A percentile compares a stretch with the other conserved stretches of the same genome.
Evolutionary conservation across 2,113 vertebrate genomes (phyloP).

Genomic region (Ia io): DNA sequence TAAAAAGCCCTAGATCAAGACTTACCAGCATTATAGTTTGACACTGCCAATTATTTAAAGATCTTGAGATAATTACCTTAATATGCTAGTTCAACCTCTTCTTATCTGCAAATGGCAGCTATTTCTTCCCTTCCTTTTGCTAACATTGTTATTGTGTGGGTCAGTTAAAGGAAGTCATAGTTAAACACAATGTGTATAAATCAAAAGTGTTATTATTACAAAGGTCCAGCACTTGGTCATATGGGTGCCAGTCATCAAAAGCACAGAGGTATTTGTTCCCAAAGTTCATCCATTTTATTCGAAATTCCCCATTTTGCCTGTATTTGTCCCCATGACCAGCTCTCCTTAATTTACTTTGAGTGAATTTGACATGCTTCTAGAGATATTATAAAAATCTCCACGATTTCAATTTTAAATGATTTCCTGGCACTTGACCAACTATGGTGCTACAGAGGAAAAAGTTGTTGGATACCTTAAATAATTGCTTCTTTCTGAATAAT

Average conservation of each 20-base stretch:
- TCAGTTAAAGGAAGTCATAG: neutral
- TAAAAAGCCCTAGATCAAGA: neutral
- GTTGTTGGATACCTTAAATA: neutral
- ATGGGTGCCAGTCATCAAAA: neutral
- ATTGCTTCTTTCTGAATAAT: neutral
- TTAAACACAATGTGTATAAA: neutral
- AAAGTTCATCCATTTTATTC: neutral
- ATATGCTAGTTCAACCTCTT: neutral
- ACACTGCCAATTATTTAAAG: neutral
- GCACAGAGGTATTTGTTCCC: neutral
- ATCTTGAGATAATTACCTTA: neutral
- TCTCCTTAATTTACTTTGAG: neutral
- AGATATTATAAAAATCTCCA: neutral
- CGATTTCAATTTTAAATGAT: neutral
- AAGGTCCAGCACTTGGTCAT: neutral
- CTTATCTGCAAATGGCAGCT: neutral
- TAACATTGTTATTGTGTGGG: neutral
- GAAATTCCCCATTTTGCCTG: neutral
- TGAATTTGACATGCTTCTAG: neutral
- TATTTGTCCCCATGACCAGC: neutral
- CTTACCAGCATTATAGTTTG: neutral
- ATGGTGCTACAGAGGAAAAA: neutral
- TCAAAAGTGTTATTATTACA: neutral
- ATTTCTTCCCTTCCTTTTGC: neutral
- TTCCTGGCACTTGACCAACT: neutral